phyloP scores from a whole-genome alignment of 2,888 invertebrate species.

The Erebia aethiops region DNA sequence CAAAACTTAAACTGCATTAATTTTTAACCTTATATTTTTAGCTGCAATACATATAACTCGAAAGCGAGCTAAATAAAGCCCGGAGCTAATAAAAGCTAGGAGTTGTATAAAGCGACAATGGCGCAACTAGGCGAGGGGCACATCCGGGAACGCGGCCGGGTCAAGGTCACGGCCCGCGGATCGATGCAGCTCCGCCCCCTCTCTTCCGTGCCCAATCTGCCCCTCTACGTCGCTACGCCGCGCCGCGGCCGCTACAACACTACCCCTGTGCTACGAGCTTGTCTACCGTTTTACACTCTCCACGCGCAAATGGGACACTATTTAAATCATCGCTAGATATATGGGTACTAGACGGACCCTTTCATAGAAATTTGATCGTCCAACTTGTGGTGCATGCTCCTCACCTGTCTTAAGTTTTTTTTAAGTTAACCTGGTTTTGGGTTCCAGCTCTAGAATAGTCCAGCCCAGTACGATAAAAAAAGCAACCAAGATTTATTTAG shows the following conservation, averaged over 20 bases:
- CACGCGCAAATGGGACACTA: conserved; percentile 15
- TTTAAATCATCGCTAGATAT: too few relatives aligned
- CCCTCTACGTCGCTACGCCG: conserved; percentile 51
- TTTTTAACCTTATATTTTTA: neutral
- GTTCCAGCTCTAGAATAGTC: too few relatives aligned
- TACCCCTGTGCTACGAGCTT: conserved; percentile 37
- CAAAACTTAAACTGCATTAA: neutral
- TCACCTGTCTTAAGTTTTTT: too few relatives aligned
- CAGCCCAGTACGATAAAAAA: too few relatives aligned
- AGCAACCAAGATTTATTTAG: too few relatives aligned
- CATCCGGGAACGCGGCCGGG: conserved; percentile 83
- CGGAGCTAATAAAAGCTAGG: conserved; percentile 69
- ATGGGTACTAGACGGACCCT: too few relatives aligned
- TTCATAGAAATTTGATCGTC: too few relatives aligned
- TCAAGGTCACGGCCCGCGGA: conserved; percentile 86
- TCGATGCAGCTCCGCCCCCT: conserved; percentile 84
- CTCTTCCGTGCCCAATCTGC: conserved; percentile 55
- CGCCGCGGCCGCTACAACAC: conserved; percentile 37
- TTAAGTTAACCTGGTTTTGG: too few relatives aligned
- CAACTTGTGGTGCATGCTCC: too few relatives aligned
- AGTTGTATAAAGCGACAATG: conserved; percentile 70
- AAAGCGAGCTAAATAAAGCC: conserved; percentile 55
- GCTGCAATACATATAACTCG: conserved; percentile 8
- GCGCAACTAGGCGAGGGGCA: conserved; percentile 72
- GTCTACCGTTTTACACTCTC: conserved; percentile 26